Percentiles rank a stretch among this genome's conserved stretches.
Conservation (phyloP, 2,888 invertebrate species). For the Pteria penguin region DNA sequence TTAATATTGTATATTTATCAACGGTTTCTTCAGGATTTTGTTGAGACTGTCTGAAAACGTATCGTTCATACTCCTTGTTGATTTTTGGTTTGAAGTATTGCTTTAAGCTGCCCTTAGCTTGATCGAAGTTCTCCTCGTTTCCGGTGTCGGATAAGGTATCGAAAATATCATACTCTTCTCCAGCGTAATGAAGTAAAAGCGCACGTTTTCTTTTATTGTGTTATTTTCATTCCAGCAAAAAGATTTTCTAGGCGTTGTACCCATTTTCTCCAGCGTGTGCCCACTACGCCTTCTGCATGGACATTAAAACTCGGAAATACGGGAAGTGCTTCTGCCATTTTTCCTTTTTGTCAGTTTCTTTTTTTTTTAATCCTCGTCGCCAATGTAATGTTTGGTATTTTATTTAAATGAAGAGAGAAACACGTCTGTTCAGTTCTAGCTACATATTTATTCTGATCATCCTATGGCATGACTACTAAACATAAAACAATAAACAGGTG, state of each 20-base stretch:
- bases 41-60: slow-evolving; percentile 15
- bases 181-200: slow-evolving; percentile 34
- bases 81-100: slow-evolving; percentile 35
- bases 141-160: slow-evolving; percentile 28
- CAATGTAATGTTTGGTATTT: slow-evolving; percentile 4
- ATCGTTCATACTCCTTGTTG: slow-evolving; percentile 25
- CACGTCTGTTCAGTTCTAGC: background rate
- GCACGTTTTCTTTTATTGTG: slow-evolving; percentile 23
- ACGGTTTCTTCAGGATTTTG: slow-evolving; percentile 4
- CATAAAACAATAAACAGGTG: too few relatives aligned
- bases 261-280: slow-evolving; percentile 9
- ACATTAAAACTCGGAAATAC: slow-evolving; percentile 2
- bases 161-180: slow-evolving; percentile 37
- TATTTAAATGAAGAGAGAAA: background rate
- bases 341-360: too few relatives aligned
- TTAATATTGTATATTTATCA: slow-evolving; percentile 19
- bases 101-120: slow-evolving; percentile 12
- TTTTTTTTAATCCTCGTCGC: slow-evolving; percentile 15
- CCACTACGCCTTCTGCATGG: slow-evolving; percentile 1
- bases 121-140: slow-evolving; percentile 14
- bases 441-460: background rate
- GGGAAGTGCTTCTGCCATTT: slow-evolving; percentile 2
- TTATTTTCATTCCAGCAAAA: slow-evolving; percentile 4
- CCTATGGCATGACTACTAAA: too few relatives aligned
- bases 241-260: slow-evolving; percentile 12